Percentiles rank a stretch among this genome's conserved stretches.
These are phyloP conservation scores for Lepidurus apus DNA, from an alignment of 1,140 invertebrate species.

Conservation along the genomic window DNA sequence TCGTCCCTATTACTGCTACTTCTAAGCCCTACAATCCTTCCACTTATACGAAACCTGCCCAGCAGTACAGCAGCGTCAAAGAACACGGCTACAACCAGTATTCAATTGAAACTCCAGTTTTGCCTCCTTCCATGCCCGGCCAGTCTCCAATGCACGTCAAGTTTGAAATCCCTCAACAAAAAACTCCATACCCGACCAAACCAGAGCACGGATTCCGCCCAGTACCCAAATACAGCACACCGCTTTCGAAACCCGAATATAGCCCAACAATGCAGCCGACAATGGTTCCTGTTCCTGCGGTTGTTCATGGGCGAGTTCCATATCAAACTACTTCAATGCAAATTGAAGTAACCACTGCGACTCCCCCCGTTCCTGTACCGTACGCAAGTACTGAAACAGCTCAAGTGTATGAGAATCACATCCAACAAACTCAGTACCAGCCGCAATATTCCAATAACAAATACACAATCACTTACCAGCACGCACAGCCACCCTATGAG, in stretches of 20 bases:
- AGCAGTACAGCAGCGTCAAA: not conserved
- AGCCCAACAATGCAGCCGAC: not conserved
- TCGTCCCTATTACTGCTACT: not conserved
- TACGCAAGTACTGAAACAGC: not conserved
- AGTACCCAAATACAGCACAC: not conserved
- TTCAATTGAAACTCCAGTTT: not conserved
- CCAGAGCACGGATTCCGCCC: not conserved
- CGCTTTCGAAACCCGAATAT: not conserved
- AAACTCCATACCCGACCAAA: not conserved
- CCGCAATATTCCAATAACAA: not conserved
- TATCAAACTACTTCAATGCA: not conserved
- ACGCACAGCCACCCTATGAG: not conserved
- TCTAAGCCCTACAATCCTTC: not conserved
- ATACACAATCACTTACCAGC: not conserved
- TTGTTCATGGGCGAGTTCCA: not conserved
- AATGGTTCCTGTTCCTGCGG: not conserved
- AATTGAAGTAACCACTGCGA: conserved; percentile 4
- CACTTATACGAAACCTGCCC: not conserved
- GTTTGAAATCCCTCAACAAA: conserved; percentile 15
- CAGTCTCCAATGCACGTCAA: conserved; percentile 3
- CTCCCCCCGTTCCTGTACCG: not conserved
- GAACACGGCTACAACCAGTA: not conserved
- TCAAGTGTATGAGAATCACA: not conserved
- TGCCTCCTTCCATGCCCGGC: not conserved
- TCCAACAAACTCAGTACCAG: not conserved